Base-by-base conservation (phyloP, 2,888 invertebrate genomes). In the Eupithecia tripunctaria region DNA sequence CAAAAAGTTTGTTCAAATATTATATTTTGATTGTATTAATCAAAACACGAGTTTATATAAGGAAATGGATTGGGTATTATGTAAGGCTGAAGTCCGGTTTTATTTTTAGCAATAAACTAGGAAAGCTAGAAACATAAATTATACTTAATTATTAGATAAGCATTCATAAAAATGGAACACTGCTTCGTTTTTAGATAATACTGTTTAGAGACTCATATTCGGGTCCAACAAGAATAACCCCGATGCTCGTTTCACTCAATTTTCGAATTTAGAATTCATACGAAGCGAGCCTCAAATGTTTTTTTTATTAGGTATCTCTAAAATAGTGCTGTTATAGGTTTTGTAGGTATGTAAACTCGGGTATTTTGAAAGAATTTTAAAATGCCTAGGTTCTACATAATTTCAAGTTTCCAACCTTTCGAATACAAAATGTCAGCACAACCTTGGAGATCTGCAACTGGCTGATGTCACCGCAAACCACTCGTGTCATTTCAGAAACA, bases 401-500 rank as follows among this genome's bases (percentile, higher is more conserved):
- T 56, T 68, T 41, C n/a, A 66, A 27, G 64, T 68, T 62, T 65
- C 60, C 27, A 65, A 65, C 59, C 47, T 67, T 74, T 71, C 10
- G 27, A 29, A 43, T 70, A 36, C 21, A 75, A 75, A 75, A 69
- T 56, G 75, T 75, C 72, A 68, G 62, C 41, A 43, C 21, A 67
- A 60, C 75, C 75, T 75, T 75, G 72, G 65, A 65, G 32, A 69
- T 68, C 63, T 59, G 29, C 15, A 60, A 64, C 47, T 60, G 63
- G 14, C 67, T 72, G 72, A 72, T 56, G 67, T 65, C 36, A 62
- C 56, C 47, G 47, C 70, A 69, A 68, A 56, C 56, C 47, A 38
- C 70, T 71, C 71, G 72, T 72, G 74, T 69, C 74, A 72, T 70
- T 71, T 69, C 7, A 69, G 41, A 38, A 67, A 67, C 67, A 63